These are phyloP conservation scores for Alosa alosa DNA, from an alignment of 2,113 vertebrate species.

Conservation along the genomic window DNA sequence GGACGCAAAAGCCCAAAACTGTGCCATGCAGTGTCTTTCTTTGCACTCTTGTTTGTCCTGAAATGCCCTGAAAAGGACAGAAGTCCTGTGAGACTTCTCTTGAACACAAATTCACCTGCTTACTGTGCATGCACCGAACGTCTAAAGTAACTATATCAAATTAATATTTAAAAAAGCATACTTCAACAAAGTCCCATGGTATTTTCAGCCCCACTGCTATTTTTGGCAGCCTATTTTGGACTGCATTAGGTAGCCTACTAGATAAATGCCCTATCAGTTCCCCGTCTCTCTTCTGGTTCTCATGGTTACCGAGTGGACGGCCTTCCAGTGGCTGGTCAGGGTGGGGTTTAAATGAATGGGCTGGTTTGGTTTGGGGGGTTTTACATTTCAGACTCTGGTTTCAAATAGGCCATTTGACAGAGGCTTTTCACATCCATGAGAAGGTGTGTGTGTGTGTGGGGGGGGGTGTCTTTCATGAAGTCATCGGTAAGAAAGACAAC, in stretches of 20 bases:
- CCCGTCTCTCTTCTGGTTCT: background rate
- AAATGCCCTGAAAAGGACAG: background rate
- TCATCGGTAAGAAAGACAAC: background rate
- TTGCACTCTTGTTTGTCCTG: background rate
- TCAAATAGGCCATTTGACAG: conserved; percentile 8
- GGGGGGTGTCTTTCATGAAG: background rate
- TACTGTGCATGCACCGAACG: background rate
- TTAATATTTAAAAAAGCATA: background rate
- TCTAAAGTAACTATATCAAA: background rate
- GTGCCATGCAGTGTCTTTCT: background rate
- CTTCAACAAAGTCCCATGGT: background rate
- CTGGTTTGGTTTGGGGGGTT: background rate
- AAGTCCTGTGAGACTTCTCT: background rate
- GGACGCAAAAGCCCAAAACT: background rate
- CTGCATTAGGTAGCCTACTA: background rate
- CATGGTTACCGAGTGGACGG: background rate
- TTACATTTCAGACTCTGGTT: background rate
- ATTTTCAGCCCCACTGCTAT: background rate
- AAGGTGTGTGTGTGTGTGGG: background rate
- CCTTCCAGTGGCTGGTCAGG: background rate
- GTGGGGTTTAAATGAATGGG: background rate
- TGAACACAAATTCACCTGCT: background rate
- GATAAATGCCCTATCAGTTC: background rate
- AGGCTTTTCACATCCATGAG: background rate
- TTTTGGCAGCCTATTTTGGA: background rate